These are phyloP conservation scores for Dicyrtomina minuta DNA, from an alignment of 2,888 invertebrate species.

Conservation along the genomic window DNA sequence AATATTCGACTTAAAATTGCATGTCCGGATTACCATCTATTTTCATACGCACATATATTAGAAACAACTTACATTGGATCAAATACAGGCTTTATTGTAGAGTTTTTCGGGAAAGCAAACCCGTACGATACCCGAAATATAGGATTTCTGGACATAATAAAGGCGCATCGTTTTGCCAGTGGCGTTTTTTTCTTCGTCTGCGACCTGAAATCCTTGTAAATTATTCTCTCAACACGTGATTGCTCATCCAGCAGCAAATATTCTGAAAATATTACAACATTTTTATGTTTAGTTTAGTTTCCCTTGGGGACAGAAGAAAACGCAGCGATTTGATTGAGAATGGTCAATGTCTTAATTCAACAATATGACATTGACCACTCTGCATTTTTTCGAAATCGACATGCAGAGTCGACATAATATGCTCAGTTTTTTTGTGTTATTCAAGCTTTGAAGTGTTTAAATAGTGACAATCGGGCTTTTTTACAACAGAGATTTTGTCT, in stretches of 20 bases:
- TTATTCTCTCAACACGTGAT: constrained; percentile 49
- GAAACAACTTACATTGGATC: constrained; percentile 67
- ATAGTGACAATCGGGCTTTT: too few species aligned
- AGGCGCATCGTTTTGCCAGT: constrained; percentile 71
- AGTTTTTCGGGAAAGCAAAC: constrained; percentile 70
- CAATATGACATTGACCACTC: too few species aligned
- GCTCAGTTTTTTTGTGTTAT: too few species aligned
- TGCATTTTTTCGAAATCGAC: too few species aligned
- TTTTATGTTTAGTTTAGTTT: too few species aligned
- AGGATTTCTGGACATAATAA: constrained; percentile 70
- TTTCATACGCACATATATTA: neutral
- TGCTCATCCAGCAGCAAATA: constrained; percentile 51
- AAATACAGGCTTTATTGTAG: constrained; percentile 65
- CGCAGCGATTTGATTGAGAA: too few species aligned
- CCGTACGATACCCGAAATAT: constrained; percentile 69
- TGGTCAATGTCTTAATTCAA: too few species aligned
- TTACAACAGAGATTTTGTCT: too few species aligned
- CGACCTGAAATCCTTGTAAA: constrained; percentile 49
- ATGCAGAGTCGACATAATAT: too few species aligned
- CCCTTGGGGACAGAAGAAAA: too few species aligned
- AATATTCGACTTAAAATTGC: neutral
- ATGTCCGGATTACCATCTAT: neutral
- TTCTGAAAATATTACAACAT: too few species aligned
- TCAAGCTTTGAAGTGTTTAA: too few species aligned
- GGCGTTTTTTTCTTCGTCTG: constrained; percentile 59